Evolutionary conservation across 1,140 invertebrate genomes (phyloP), one percentile per base, ranked within the genome.

Genomic region (Rhizoglyphus robini): DNA sequence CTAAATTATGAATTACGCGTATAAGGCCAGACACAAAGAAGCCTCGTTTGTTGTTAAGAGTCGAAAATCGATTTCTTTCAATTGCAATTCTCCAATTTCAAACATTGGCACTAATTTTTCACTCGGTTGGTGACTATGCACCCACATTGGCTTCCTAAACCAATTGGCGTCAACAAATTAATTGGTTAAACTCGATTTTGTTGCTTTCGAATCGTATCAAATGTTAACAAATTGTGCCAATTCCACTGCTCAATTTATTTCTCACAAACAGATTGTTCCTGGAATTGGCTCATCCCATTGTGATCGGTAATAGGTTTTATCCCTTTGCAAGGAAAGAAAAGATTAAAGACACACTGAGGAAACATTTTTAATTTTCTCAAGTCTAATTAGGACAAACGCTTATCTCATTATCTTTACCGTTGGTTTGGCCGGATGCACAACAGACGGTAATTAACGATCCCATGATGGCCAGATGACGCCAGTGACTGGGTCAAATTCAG

Each of bases 1-100:
- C 51, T 32, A 8, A 23, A 54, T 54, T 54, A 54, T 54, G 51
- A 54, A 11, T 54, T 54, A n/a, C n/a, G n/a, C n/a, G n/a, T n/a
- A 54, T 54, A 11, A 8, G 23, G 20, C 41, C n/a, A n/a, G 23
- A 46, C 41, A 46, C n/a, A n/a, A n/a, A n/a, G n/a, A n/a, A n/a
- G n/a, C n/a, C n/a, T n/a, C n/a, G n/a, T n/a, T n/a, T n/a, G 41
- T 23, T 23, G 23, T 23, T 15, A 46, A 46, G 15, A 46, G 23
- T n/a, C n/a, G n/a, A n/a, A n/a, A n/a, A n/a, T n/a, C n/a, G n/a
- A n/a, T n/a, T n/a, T n/a, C n/a, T n/a, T n/a, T n/a, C n/a, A n/a
- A n/a, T n/a, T n/a, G n/a, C n/a, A n/a, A n/a, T n/a, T n/a, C n/a
- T n/a, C n/a, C n/a, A n/a, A n/a, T n/a, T n/a, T n/a, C n/a, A n/a